Conservation (phyloP, 2,113 vertebrate genomes). For the Colaptes auratus region DNA sequence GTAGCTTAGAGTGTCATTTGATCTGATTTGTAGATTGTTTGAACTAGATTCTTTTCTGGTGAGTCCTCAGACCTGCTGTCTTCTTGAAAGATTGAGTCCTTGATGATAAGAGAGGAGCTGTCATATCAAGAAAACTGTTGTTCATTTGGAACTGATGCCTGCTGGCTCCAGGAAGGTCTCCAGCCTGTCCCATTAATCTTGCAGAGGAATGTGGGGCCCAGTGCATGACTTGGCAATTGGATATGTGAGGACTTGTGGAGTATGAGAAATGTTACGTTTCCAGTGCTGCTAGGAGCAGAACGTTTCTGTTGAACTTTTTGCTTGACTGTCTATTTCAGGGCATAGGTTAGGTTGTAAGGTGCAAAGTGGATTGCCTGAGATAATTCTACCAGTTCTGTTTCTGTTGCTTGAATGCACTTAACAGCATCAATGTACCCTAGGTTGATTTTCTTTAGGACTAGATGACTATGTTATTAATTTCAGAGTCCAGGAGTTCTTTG, state of each 20-base stretch:
- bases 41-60: neutral
- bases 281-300: neutral
- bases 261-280: neutral
- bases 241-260: neutral
- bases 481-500: slow-evolving; percentile 97
- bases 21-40: neutral
- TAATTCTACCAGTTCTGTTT: neutral
- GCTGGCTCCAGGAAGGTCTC: neutral
- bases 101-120: neutral
- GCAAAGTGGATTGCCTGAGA: neutral
- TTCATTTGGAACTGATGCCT: neutral
- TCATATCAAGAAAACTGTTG: neutral
- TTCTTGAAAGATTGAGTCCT: neutral
- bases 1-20: neutral
- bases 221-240: neutral
- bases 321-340: neutral
- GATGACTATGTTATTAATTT: slow-evolving; percentile 10
- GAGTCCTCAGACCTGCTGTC: neutral
- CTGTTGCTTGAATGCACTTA: neutral
- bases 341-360: neutral
- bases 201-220: neutral
- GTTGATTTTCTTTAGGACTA: neutral
- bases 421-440: neutral
- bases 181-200: neutral
- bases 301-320: neutral